Conservation (phyloP, 1,140 invertebrate species). For the Macrostomum lignano region DNA sequence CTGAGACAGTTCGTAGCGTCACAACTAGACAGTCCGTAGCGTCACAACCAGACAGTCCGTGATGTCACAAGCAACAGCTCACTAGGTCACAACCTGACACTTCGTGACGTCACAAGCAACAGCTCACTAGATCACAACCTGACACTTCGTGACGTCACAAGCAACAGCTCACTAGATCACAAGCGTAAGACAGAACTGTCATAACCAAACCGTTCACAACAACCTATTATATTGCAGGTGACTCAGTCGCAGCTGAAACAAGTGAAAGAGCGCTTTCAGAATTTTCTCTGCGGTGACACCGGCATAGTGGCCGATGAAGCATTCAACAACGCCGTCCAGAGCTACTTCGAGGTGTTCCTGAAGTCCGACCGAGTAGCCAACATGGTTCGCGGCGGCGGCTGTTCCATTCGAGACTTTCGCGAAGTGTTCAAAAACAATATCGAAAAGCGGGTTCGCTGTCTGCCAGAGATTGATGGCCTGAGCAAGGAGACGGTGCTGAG, state of each 20-base stretch:
- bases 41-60: no score
- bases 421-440: constrained; percentile 93
- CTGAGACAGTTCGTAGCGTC: no score
- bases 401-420: constrained; percentile 83
- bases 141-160: no score
- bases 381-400: constrained; percentile 84
- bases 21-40: no score
- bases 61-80: no score
- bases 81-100: no score
- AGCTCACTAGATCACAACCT: no score
- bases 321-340: constrained; percentile 89
- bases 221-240: no score
- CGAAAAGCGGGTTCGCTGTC: constrained; percentile 71
- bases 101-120: no score
- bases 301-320: constrained; percentile 84
- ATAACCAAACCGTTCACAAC: no score
- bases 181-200: no score
- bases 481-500: constrained; percentile 95
- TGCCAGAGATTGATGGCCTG: constrained; percentile 91
- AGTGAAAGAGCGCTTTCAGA: constrained; percentile 73
- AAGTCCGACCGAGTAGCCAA: constrained; percentile 72
- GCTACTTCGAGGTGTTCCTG: constrained; percentile 68
- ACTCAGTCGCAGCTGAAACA: constrained; percentile 78
- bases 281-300: constrained; percentile 47
- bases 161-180: no score